phyloP scores from a whole-genome alignment of 2,113 vertebrate species.

The Bubo bubo region DNA sequence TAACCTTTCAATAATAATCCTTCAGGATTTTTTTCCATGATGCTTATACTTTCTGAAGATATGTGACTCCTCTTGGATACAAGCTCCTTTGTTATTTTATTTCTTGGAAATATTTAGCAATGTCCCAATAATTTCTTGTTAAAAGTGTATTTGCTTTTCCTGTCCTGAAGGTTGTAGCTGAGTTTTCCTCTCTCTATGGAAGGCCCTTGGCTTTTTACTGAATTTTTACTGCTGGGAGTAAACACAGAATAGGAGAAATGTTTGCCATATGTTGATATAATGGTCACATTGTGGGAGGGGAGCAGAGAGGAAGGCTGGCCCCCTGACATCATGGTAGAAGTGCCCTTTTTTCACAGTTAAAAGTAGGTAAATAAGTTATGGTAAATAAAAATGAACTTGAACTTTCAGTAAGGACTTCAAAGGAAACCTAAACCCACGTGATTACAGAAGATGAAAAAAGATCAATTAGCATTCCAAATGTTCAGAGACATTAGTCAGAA shows the following conservation, averaged over 20 bases:
- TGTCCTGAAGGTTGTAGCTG: conserved; percentile 58
- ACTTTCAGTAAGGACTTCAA: conserved; percentile 58
- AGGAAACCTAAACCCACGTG: conserved; percentile 37
- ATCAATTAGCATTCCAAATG: neutral
- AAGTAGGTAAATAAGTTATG: conserved; percentile 54
- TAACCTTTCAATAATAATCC: conserved; percentile 63
- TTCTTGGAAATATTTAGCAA: conserved; percentile 70
- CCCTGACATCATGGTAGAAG: conserved; percentile 59
- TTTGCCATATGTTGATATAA: conserved; percentile 70
- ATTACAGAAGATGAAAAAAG: conserved; percentile 20
- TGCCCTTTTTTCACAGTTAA: conserved; percentile 39
- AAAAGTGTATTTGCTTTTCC: conserved; percentile 67
- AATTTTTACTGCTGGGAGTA: conserved; percentile 55
- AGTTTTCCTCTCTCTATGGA: conserved; percentile 46
- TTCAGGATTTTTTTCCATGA: conserved; percentile 53
- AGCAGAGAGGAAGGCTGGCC: conserved; percentile 45
- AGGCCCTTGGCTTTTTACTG: conserved; percentile 59
- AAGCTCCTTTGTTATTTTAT: conserved; percentile 65
- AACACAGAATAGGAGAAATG: conserved; percentile 61
- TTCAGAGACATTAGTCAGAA: conserved; percentile 23
- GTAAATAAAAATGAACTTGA: conserved; percentile 59
- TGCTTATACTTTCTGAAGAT: conserved; percentile 51
- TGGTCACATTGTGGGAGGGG: conserved; percentile 62
- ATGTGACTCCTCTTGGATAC: conserved; percentile 60
- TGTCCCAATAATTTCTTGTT: conserved; percentile 63